phyloP scores from a whole-genome alignment of 1,140 invertebrate genomes.

The Pseudomyrmex dendroicus region DNA sequence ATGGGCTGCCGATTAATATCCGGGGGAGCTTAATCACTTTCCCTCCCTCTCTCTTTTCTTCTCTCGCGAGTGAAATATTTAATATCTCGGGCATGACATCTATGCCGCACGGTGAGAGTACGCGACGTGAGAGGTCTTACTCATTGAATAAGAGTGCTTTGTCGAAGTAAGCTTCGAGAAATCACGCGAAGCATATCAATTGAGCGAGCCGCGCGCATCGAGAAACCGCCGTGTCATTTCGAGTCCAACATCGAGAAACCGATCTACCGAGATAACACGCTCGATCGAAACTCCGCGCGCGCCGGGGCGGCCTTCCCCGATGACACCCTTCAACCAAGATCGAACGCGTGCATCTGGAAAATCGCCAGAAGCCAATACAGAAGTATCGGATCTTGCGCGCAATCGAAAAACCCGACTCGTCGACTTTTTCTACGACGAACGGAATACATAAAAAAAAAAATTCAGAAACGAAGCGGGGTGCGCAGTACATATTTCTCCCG shows the following conservation, averaged over 20 bases:
- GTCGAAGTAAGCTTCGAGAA: background rate
- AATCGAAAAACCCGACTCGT: slow-evolving; percentile 23
- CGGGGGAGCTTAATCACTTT: background rate
- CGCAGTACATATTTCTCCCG: slow-evolving; percentile 32
- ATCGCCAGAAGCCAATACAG: slow-evolving; percentile 39
- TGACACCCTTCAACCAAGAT: slow-evolving; percentile 43
- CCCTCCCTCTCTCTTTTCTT: background rate
- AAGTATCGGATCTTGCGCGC: slow-evolving; percentile 23
- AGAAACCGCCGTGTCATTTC: background rate
- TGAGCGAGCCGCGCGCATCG: background rate
- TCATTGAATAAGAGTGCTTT: too few relatives aligned
- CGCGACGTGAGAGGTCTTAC: too few relatives aligned
- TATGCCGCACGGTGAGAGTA: background rate
- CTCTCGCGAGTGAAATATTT: too few relatives aligned
- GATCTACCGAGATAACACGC: slow-evolving; percentile 23
- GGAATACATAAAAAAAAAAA: slow-evolving; percentile 2
- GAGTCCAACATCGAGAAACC: background rate
- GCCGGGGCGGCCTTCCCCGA: slow-evolving; percentile 1
- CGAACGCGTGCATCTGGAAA: slow-evolving; percentile 49
- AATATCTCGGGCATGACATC: background rate
- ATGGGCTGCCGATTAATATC: slow-evolving; percentile 23
- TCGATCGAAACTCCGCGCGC: background rate
- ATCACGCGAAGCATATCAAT: background rate
- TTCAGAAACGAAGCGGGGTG: slow-evolving; percentile 31
- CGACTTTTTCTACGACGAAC: slow-evolving; percentile 12